Evolutionary conservation across 2,113 vertebrate genomes (phyloP), one percentile per base, ranked within the genome.

Genomic region (Proterorhinus semilunaris): DNA sequence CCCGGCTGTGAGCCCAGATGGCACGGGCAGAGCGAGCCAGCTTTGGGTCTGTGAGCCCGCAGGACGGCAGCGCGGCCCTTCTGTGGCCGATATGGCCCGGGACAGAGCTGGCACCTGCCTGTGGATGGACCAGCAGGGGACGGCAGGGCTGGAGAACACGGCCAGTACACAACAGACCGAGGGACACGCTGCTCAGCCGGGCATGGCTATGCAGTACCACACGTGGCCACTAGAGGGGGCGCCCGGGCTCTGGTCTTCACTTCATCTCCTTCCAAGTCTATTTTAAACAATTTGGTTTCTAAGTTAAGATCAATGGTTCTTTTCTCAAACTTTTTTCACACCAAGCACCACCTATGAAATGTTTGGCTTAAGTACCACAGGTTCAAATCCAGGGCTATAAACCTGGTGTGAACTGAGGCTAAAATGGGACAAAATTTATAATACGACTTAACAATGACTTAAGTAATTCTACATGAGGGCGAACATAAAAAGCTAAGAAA

Each of bases 51-150:
- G 84, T 64, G 84, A 83, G 88, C 85, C 86, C 67, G 87, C 87
- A 87, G 86, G 82, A 86, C 69, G 81, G 81, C 90, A 90, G 87
- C 75, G 84, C 69, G 49, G 90, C 82, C 89, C 89, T 89, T 91
- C 90, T 91, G 90, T 86, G 89, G 89, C 89, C 89, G 89, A 90
- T 90, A 90, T 91, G 89, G 88, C 81, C 65, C 13, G 74, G 83
- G 86, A 87, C 80, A 74, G 62, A 86, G 73, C 90, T 90, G 88
- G 89, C 88, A 90, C 90, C 86, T 80, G 88, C 77, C 81, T 84
- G 82, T 83, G 84, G 83, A 72, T 69, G 75, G 87, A 88, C 82
- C 88, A 88, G 90, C 87, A 78, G 86, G 84, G 75, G 82, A 83
- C 44, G n/a, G 81, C 79, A 75, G 81, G 84, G 81, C 87, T 85